phyloP scores from a whole-genome alignment of 2,797 vertebrate genomes.

The Leptoclinus maculatus region DNA sequence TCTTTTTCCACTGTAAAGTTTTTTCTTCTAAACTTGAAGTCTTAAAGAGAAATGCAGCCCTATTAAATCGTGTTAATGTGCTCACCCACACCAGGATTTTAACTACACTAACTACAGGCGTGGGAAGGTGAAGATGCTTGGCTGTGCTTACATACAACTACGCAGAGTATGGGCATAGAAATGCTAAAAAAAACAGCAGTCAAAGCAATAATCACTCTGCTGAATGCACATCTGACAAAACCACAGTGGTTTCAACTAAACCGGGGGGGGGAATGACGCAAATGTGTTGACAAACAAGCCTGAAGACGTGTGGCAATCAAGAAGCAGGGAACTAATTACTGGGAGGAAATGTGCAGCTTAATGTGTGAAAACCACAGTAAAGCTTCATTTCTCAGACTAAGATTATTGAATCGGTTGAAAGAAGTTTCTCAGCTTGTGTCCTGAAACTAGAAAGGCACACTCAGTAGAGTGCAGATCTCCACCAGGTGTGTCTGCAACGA shows the following conservation, averaged over 20 bases:
- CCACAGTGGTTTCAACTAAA: slow-evolving; percentile 30
- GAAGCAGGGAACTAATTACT: slow-evolving; percentile 56
- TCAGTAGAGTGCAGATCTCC: neutral
- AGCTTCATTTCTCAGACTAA: neutral
- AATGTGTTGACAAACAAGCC: slow-evolving; percentile 71
- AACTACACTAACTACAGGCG: slow-evolving; percentile 15
- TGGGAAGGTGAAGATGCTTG: slow-evolving; percentile 4
- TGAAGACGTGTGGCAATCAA: slow-evolving; percentile 54
- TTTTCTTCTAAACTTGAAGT: neutral
- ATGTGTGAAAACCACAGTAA: slow-evolving; percentile 57
- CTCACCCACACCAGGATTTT: neutral
- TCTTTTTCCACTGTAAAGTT: slow-evolving; percentile 21
- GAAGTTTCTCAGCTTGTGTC: slow-evolving; percentile 9
- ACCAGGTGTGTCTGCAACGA: neutral
- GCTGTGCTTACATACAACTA: slow-evolving; percentile 13
- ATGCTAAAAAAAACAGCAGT: slow-evolving; percentile 26
- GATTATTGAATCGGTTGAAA: neutral
- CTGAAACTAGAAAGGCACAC: neutral
- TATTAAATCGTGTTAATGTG: slow-evolving; percentile 16
- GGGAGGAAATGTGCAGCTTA: slow-evolving; percentile 55
- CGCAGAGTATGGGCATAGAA: slow-evolving; percentile 21
- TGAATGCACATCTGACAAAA: slow-evolving; percentile 48
- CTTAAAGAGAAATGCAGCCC: neutral
- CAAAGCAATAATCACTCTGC: slow-evolving; percentile 48
- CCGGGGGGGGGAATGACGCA: slow-evolving; percentile 44